phyloP scores from a whole-genome alignment of 2,113 vertebrate species.

The Jacana jacana region DNA sequence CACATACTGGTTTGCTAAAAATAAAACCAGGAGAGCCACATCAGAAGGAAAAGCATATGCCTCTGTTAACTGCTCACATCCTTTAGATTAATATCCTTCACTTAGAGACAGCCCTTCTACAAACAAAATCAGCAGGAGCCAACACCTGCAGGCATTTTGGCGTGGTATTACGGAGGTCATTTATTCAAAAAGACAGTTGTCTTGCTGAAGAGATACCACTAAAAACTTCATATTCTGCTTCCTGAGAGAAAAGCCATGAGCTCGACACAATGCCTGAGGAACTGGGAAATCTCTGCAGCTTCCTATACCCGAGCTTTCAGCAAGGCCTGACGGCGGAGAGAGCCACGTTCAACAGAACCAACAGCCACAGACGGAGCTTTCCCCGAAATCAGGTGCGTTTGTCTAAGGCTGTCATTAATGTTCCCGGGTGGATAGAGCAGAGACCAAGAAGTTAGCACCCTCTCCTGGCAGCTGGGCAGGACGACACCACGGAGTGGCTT shows the following conservation, averaged over 20 bases:
- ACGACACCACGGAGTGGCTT: not conserved
- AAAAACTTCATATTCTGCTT: not conserved
- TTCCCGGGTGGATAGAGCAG: not conserved
- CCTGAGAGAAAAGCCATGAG: not conserved
- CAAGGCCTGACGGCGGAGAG: rapidly evolving
- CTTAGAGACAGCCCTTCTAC: not conserved
- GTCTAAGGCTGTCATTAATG: rapidly evolving
- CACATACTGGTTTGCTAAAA: slow-evolving; percentile 30
- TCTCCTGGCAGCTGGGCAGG: slow-evolving; percentile 37
- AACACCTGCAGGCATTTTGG: not conserved
- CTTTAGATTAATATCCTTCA: not conserved
- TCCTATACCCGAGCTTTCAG: not conserved
- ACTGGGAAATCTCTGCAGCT: not conserved
- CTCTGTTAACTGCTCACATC: not conserved
- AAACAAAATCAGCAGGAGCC: not conserved
- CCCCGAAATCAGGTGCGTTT: not conserved
- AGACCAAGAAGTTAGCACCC: slow-evolving; percentile 24
- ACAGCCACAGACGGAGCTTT: not conserved
- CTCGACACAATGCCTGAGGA: not conserved
- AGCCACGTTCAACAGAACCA: rapidly evolving
- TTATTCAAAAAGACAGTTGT: not conserved
- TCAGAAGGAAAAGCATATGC: not conserved
- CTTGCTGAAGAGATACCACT: not conserved
- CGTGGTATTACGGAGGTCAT: not conserved
- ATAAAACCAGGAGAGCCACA: slow-evolving; percentile 1